Evolutionary conservation across 53 echinoderm and acorn worm genomes (phyloP).

Genomic region (Zoroaster sp.): DNA sequence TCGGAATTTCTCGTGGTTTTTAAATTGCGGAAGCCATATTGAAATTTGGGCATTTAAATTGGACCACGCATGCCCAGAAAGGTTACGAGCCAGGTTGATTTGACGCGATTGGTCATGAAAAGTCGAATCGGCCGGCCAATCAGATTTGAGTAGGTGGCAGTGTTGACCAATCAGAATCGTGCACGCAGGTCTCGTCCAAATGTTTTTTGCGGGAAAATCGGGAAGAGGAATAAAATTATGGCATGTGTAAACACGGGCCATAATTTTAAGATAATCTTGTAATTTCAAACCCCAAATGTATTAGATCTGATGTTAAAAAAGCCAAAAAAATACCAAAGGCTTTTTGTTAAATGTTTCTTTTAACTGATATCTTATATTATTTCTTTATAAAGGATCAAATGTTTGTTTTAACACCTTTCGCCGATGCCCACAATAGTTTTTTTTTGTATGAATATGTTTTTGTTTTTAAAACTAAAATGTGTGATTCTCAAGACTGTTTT

Average conservation of each 20-base stretch:
- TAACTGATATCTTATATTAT: no score
- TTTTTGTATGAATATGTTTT: no score
- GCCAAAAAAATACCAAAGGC: no score
- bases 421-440: no score
- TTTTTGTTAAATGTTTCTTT: no score
- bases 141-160: constrained; percentile 35
- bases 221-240: neutral
- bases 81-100: constrained; percentile 26
- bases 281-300: neutral
- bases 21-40: constrained; percentile 57
- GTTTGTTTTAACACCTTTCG: no score
- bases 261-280: neutral
- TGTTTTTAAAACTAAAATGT: no score
- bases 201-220: constrained; percentile 18
- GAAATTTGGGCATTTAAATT: constrained; percentile 67
- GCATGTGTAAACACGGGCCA: neutral
- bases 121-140: constrained; percentile 36
- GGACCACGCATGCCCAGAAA: constrained; percentile 60
- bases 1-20: constrained; percentile 34
- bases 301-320: no score
- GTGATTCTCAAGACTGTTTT: no score
- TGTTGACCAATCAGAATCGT: constrained; percentile 8
- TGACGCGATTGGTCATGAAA: constrained; percentile 45
- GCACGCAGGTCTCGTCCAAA: constrained; percentile 25
- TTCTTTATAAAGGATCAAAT: no score